phyloP scores from a whole-genome alignment of 1,140 invertebrate species.

The Apis florea region DNA sequence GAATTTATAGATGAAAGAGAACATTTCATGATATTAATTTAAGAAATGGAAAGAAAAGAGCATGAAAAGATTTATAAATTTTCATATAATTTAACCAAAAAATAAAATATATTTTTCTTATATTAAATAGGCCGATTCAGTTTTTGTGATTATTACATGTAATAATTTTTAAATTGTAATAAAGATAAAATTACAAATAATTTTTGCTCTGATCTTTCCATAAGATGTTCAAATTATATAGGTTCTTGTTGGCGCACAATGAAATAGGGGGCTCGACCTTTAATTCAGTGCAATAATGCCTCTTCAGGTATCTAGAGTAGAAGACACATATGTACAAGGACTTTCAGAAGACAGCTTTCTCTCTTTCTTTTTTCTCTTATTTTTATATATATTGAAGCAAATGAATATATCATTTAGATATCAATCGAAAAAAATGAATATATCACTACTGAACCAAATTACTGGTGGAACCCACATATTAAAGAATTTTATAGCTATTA shows the following conservation, averaged over 20 bases:
- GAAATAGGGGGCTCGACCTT: conserved; percentile 75
- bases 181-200: not conserved
- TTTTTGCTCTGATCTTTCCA: conserved; percentile 58
- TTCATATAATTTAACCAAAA: not conserved
- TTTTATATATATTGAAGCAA: conserved; percentile 23
- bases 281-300: conserved; percentile 74
- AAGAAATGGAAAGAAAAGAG: conserved; percentile 34
- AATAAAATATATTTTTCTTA: conserved; percentile 13
- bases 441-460: conserved; percentile 76
- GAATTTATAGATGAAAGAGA: not conserved
- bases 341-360: conserved; percentile 38
- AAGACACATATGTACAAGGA: conserved; percentile 63
- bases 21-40: conserved; percentile 6
- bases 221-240: conserved; percentile 44
- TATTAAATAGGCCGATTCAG: conserved; percentile 38
- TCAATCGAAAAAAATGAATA: conserved; percentile 18
- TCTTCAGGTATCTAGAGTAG: conserved; percentile 61
- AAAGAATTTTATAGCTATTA: conserved; percentile 72
- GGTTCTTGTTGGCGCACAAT: conserved; percentile 79
- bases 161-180: too few species aligned
- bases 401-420: not conserved
- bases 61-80: not conserved
- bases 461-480: conserved; percentile 73
- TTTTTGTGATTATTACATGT: not conserved
- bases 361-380: not conserved